Base-by-base conservation (phyloP, 2,797 vertebrate species). In the Pyrocephalus nanus region DNA sequence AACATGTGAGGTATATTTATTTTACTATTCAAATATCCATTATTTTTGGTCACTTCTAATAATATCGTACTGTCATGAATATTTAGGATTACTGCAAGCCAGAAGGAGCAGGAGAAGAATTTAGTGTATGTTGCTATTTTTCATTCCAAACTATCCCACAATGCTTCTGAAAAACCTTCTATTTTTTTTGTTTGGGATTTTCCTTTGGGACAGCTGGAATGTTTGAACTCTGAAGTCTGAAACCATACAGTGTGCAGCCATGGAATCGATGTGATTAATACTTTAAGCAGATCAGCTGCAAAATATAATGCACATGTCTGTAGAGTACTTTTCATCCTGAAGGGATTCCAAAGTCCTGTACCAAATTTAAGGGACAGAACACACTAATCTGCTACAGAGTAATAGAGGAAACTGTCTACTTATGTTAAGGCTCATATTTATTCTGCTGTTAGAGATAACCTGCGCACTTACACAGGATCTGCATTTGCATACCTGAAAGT, bases 401-500 rank as follows among this genome's bases (percentile, higher is more conserved):
- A 58, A 43, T 10, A 58, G 45, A 71, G 65, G 42, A 47, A 89
- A 62, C 81, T 62, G 47, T 29, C 12, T 78, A 6, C 54, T 84
- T 88, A 19, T 11, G 34, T 61, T 92, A 50, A 92, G 48, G 55
- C 53, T 92, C n/a, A 10, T 86, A 71, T 84, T 93, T 94, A 82
- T 92, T 93, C 84, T 51, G 85, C 73, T 76, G 76, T 29, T 72
- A 34, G 62, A 81, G 78, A 55, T 69, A 86, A 53, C 88, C 73
- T 81, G 45, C 7, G 3, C 55, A 26, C 64, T 79, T 87, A 71
- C 2, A 85, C 5, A 5, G 67, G 64, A 85, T 88, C 88, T 76
- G 64, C 73, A 93, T 95, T 94, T 95, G 88, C 93, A 90, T 92
- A 76, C 64, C 88, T 94, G 80, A 53, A 90, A 81, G 77, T 86